Evolutionary conservation across 2,797 vertebrate species (phyloP).

Genomic region (Sebastes melanostomus): DNA sequence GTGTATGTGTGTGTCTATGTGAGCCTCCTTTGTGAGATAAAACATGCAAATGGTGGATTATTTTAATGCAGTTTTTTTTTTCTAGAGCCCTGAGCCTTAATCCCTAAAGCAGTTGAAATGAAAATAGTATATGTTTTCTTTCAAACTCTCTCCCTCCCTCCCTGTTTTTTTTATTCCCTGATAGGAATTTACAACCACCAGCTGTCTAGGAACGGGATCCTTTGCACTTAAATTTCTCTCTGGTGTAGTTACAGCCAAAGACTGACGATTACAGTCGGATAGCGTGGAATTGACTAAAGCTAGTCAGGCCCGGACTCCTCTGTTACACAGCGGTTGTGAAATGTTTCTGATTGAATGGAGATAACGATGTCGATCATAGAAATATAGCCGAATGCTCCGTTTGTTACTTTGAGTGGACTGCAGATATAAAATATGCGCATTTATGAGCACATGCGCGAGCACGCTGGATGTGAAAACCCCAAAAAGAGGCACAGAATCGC

Average conservation of each 20-base stretch:
- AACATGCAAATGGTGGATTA: constrained; percentile 85
- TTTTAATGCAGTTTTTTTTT: constrained; percentile 80
- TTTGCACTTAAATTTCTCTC: constrained; percentile 55
- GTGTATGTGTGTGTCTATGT: constrained; percentile 64
- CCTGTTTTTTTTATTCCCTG: constrained; percentile 43
- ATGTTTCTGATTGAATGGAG: constrained; percentile 20
- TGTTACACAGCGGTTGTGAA: neutral
- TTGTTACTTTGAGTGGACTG: constrained; percentile 20
- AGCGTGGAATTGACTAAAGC: constrained; percentile 44
- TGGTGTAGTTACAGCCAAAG: constrained; percentile 57
- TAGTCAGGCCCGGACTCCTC: constrained; percentile 26
- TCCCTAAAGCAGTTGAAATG: constrained; percentile 82
- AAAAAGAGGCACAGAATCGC: neutral
- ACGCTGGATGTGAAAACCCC: neutral
- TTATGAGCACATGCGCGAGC: constrained; percentile 36
- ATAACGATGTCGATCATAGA: constrained; percentile 23
- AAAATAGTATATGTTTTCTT: constrained; percentile 81
- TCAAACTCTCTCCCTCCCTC: constrained; percentile 55
- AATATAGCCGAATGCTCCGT: constrained; percentile 13
- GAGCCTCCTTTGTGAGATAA: constrained; percentile 81
- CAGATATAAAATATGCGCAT: constrained; percentile 43
- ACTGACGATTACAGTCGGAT: constrained; percentile 57
- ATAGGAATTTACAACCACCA: constrained; percentile 75
- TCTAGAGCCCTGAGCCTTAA: constrained; percentile 71
- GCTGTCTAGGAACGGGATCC: constrained; percentile 71